Evolutionary conservation across 2,113 vertebrate genomes (phyloP), one percentile per base, ranked within the genome.

Genomic region (Stomatorhinus ivindoensis): DNA sequence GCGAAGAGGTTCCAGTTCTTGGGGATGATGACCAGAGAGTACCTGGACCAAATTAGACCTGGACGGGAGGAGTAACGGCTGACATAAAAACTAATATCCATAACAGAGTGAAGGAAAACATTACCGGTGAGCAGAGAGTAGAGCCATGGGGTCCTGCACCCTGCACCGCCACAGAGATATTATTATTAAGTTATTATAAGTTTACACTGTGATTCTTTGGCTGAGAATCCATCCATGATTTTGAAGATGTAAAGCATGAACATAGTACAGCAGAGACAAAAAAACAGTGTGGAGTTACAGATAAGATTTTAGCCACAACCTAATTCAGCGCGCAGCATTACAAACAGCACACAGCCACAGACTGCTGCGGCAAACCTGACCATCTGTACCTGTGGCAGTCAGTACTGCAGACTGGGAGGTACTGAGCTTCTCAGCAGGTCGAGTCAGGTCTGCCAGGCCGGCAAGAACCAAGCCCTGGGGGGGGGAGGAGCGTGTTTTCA

Each of bases 1-100:
- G 96, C 96, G 92, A 99, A 99, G 24, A 99, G 96, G 93, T 97
- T 97, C 98, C 98, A 99, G 94, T 99, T 99, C 95, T 98, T 99
- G 0, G 98, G 98, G 93, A 98, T 98, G 91, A 99, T 99, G 91
- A 99, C 98, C 93, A 99, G 95, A 5, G 98, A 99, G 92, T 99
- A 99, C 91, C 98, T 96, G 92, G 98, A 99, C 98, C 98, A 99
- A 94, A 99, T 96, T 47, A 99, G 95, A 11, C 98, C 98, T 99
- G 94, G 73, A 91, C 17, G 89, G 86, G 48, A 39, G 31, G 2
- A 87, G n/a, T n/a, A n/a, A n/a, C n/a, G 44, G 21, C 47, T 53
- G 47, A 53, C 5, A 1, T 87, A 50, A 50, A 87, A 87, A 84
- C 44, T 11, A 21, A 84, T 48, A 48, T 84, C 82, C 82, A 47